Evolutionary conservation across 2,797 vertebrate genomes (phyloP).

Genomic region (Ptychobarbus kaznakovi): DNA sequence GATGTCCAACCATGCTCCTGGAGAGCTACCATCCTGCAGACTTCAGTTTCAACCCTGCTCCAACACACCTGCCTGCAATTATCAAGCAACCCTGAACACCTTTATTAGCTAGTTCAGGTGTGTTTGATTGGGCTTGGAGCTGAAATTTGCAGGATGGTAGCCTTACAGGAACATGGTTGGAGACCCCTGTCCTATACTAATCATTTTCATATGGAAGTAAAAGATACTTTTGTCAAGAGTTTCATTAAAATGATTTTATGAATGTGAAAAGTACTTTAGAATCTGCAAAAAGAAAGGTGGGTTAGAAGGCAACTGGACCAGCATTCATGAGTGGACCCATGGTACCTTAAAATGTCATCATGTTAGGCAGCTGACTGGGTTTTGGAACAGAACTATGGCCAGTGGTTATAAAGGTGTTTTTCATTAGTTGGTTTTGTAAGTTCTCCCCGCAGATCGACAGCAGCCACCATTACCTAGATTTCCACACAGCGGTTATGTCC

Average conservation of each 20-base stretch:
- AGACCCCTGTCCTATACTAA: not conserved
- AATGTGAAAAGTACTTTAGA: not conserved
- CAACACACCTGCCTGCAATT: not conserved
- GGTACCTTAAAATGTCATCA: not conserved
- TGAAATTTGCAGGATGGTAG: not conserved
- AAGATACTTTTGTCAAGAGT: not conserved
- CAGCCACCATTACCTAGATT: slow-evolving; percentile 60
- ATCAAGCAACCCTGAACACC: not conserved
- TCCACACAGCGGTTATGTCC: slow-evolving; percentile 59
- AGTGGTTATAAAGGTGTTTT: not conserved
- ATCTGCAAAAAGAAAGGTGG: not conserved
- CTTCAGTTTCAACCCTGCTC: not conserved
- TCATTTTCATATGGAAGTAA: not conserved
- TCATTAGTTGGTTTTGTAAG: slow-evolving; percentile 33
- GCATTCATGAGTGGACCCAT: not conserved
- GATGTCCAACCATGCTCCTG: not conserved
- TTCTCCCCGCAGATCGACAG: slow-evolving; percentile 55
- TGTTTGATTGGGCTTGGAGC: not conserved
- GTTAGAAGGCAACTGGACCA: not conserved
- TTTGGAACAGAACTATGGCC: no score
- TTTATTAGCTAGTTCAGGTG: not conserved
- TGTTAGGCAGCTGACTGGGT: not conserved
- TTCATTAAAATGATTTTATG: not conserved
- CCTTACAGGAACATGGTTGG: not conserved
- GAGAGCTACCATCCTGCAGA: not conserved